Percentiles rank a stretch among this genome's conserved stretches.
These are phyloP conservation scores for Holacanthella duospinosa DNA, from an alignment of 2,888 invertebrate species.

Conservation along the genomic window DNA sequence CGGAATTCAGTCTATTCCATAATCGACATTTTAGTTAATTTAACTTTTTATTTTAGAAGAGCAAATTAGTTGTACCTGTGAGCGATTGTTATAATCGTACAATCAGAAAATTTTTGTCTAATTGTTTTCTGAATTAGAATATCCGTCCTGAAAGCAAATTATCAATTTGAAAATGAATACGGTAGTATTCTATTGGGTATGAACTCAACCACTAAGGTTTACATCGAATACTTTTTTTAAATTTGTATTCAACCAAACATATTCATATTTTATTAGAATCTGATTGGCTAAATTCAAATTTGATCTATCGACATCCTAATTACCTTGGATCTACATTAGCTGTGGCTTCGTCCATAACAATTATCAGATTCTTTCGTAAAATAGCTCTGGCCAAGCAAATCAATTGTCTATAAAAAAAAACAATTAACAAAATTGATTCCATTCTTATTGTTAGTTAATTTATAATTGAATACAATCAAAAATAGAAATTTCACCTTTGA, in stretches of 20 bases:
- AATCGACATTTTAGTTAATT: too few relatives aligned
- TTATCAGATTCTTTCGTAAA: slow-evolving; percentile 66
- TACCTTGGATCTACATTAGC: slow-evolving; percentile 75
- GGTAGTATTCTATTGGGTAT: slow-evolving; percentile 46
- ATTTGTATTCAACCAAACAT: too few relatives aligned
- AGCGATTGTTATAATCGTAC: slow-evolving; percentile 23
- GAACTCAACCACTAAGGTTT: too few relatives aligned
- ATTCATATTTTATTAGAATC: too few relatives aligned
- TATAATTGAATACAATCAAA: not conserved
- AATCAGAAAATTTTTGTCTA: slow-evolving; percentile 19
- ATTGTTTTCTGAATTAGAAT: slow-evolving; percentile 24
- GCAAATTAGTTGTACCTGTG: slow-evolving; percentile 11
- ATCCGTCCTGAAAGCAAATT: slow-evolving; percentile 39
- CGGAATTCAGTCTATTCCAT: slow-evolving; percentile 14
- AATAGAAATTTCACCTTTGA: slow-evolving; percentile 50
- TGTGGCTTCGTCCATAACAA: slow-evolving; percentile 88
- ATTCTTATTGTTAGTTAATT: too few relatives aligned
- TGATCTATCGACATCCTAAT: not conserved
- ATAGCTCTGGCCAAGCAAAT: slow-evolving; percentile 83
- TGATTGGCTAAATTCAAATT: too few relatives aligned
- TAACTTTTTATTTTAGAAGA: too few relatives aligned
- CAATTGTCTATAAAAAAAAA: slow-evolving; percentile 52
- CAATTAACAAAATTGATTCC: not conserved
- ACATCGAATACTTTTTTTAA: too few relatives aligned
- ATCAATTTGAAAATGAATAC: slow-evolving; percentile 1